Evolutionary conservation across 2,797 vertebrate genomes (phyloP).

Genomic region (Myotis vivesi): DNA sequence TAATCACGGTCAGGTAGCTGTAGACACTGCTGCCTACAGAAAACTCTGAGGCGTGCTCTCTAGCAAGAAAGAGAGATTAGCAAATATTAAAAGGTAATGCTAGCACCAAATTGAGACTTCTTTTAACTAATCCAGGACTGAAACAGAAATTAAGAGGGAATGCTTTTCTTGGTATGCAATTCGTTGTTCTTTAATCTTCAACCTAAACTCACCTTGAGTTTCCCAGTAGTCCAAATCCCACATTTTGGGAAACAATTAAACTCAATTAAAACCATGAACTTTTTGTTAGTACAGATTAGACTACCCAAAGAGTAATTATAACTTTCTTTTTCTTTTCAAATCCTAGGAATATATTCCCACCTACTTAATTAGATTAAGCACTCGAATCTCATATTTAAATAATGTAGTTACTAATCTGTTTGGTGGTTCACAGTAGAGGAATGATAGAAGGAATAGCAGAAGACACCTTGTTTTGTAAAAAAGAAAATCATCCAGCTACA

Average conservation of each 20-base stretch:
- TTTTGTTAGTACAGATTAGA: background rate
- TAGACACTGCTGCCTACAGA: background rate
- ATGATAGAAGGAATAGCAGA: background rate
- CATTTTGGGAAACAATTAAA: slow-evolving; percentile 23
- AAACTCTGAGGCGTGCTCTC: background rate
- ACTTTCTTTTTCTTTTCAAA: background rate
- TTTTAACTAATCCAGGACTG: background rate
- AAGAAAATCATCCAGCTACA: background rate
- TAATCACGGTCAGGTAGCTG: background rate
- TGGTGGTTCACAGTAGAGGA: background rate
- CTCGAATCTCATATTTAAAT: background rate
- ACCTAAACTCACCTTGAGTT: slow-evolving; percentile 12
- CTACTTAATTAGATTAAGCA: background rate
- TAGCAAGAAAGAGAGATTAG: background rate
- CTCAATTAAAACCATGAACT: background rate
- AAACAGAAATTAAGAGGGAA: slow-evolving; percentile 10
- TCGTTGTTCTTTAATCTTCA: background rate
- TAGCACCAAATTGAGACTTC: background rate
- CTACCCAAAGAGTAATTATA: background rate
- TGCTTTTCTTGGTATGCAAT: slow-evolving; percentile 19
- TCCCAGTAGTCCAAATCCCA: background rate
- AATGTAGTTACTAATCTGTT: background rate
- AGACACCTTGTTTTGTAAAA: background rate
- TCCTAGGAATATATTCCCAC: background rate
- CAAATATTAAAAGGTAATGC: background rate